Evolutionary conservation across 2,888 invertebrate genomes (phyloP).

Genomic region (Agrypnus murinus): DNA sequence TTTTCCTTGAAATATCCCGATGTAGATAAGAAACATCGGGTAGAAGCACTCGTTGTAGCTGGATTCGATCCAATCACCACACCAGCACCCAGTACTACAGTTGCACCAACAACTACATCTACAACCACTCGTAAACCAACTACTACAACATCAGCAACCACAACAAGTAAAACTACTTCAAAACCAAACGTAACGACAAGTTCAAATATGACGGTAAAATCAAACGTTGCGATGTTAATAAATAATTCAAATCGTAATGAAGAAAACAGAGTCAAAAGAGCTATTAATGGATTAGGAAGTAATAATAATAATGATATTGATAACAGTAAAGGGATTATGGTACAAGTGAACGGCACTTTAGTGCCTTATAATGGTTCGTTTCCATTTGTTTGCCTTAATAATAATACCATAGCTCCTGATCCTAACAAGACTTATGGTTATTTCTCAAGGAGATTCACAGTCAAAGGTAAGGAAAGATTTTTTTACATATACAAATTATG

Average conservation of each 20-base stretch:
- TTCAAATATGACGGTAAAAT: slow-evolving; percentile 37
- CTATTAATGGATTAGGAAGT: slow-evolving; percentile 18
- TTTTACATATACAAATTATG: no score
- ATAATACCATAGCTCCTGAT: slow-evolving; percentile 77
- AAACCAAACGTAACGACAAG: not conserved
- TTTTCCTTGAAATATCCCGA: slow-evolving; percentile 79
- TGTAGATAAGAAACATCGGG: slow-evolving; percentile 75
- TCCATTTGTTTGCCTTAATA: slow-evolving; percentile 75
- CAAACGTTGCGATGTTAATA: slow-evolving; percentile 23
- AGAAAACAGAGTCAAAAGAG: slow-evolving; percentile 51
- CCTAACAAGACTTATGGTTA: slow-evolving; percentile 83
- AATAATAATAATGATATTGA: slow-evolving; percentile 25
- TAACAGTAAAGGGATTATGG: slow-evolving; percentile 58
- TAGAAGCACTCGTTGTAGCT: slow-evolving; percentile 83
- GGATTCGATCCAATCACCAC: slow-evolving; percentile 77
- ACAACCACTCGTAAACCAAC: slow-evolving; percentile 64
- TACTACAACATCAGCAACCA: slow-evolving; percentile 55
- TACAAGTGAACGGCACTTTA: slow-evolving; percentile 64
- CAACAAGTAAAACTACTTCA: slow-evolving; percentile 53
- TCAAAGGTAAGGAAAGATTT: slow-evolving; percentile 83
- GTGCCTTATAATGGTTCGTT: slow-evolving; percentile 65
- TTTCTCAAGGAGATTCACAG: slow-evolving; percentile 78
- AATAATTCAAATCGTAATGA: slow-evolving; percentile 15
- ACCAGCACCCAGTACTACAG: slow-evolving; percentile 67
- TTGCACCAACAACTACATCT: slow-evolving; percentile 63